Evolutionary conservation across 2,113 vertebrate genomes (phyloP), one percentile per base, ranked within the genome.

Genomic region (Fukomys damarensis): DNA sequence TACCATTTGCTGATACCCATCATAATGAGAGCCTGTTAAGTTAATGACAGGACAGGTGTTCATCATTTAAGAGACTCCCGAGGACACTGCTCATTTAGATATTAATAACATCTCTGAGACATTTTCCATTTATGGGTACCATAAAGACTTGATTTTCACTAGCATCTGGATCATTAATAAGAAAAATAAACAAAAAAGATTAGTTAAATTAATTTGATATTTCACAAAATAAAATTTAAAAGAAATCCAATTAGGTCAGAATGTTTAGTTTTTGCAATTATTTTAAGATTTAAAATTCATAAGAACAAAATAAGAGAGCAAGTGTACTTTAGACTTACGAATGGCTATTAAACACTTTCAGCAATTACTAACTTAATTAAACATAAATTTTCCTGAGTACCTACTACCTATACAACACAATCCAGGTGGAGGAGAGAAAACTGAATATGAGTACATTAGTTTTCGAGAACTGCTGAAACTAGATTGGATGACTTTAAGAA

Each of bases 1-100:
- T 94, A 91, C 82, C 17, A 61, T 97, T 98, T 97, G 80, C 94
- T 98, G 89, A 96, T 97, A 93, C 58, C 58, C 22, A 92, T 94
- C 96, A 95, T 95, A 96, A 92, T 97, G 52, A 94, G 96, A 97
- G 96, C 10, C 70, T 97, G 7, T 97, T 87, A 95, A 83, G 17
- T 58, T 96, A 98, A 96, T 20, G 74, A 87, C 96, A 89, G 97
- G 96, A 97, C 98, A 98, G 97, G 91, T 98, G 96, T 98, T 98
- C 98, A 88, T 96, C 95, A 97, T 95, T 97, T 97, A 97, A 97
- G 97, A 93, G 90, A 95, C 77, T 97, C 86, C 52, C n/a, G 86
- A 95, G 94, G 92, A 98, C 85, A 89, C 91, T 88, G 95, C 93
- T 94, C 88, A 95, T 43, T 91, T 79, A 94, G 17, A 32, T 59